A percentile compares a stretch with the other conserved stretches of the same genome.
phyloP scores from a whole-genome alignment of 1,140 invertebrate genomes.

The Phthorimaea operculella region DNA sequence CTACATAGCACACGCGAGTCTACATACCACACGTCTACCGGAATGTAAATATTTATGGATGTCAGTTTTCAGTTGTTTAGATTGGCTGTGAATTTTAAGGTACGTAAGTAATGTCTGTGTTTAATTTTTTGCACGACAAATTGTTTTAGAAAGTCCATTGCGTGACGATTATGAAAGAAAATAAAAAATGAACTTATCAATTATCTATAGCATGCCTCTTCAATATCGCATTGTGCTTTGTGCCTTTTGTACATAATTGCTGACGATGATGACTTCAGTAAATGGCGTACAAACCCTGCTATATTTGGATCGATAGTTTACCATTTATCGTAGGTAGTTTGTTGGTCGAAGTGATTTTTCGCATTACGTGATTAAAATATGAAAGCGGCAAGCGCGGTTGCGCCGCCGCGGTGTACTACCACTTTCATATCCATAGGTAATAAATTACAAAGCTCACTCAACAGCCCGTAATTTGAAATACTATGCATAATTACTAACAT shows the following conservation, averaged over 20 bases:
- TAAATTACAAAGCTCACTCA: conserved; percentile 12
- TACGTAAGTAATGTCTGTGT: conserved; percentile 57
- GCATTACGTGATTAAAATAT: conserved; percentile 46
- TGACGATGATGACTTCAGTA: conserved; percentile 47
- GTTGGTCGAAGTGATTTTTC: conserved; percentile 54
- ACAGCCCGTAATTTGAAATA: not conserved
- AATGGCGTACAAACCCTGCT: conserved; percentile 54
- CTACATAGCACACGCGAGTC: conserved; percentile 48
- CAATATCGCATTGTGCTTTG: conserved; percentile 47
- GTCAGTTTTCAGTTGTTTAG: conserved; percentile 67
- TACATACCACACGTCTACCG: conserved; percentile 48
- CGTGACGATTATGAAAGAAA: conserved; percentile 23
- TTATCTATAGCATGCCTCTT: conserved; percentile 46
- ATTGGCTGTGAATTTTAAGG: conserved; percentile 67
- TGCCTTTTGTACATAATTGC: conserved; percentile 52
- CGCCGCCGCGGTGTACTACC: conserved; percentile 34
- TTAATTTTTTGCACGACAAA: conserved; percentile 47
- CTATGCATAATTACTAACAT: too few relatives aligned
- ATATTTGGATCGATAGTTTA: conserved; percentile 64
- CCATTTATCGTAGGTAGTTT: conserved; percentile 48
- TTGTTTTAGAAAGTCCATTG: conserved; percentile 28
- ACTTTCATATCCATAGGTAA: conserved; percentile 24
- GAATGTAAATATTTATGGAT: conserved; percentile 68
- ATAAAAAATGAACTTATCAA: conserved; percentile 27
- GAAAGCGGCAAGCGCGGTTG: conserved; percentile 22